Evolutionary conservation across 2,797 vertebrate species (phyloP).

Genomic region (Apodemus agrarius): DNA sequence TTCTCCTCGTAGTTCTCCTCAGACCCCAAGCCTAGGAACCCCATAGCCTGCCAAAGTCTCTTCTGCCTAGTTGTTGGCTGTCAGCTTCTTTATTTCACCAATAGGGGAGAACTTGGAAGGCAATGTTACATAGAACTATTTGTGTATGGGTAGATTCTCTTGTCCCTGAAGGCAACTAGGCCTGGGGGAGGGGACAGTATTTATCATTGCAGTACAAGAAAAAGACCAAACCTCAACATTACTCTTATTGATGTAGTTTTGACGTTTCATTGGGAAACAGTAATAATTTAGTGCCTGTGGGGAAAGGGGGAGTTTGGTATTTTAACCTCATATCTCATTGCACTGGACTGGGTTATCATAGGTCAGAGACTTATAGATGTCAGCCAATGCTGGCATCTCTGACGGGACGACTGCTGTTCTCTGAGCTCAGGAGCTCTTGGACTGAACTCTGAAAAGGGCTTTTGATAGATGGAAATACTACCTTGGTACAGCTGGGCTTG

Average conservation of each 20-base stretch:
- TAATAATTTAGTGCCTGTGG: background rate
- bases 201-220: background rate
- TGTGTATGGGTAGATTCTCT: background rate
- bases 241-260: background rate
- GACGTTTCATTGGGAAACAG: background rate
- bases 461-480: background rate
- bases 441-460: background rate
- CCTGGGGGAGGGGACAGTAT: background rate
- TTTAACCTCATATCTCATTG: background rate
- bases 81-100: background rate
- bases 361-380: background rate
- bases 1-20: background rate
- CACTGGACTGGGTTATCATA: background rate
- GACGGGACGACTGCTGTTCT: too few species aligned
- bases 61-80: background rate
- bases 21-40: background rate
- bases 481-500: background rate
- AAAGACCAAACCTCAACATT: background rate
- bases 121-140: background rate
- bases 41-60: background rate
- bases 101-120: background rate
- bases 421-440: background rate
- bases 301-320: background rate
- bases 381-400: background rate
- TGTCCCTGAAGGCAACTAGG: background rate